Base-by-base conservation (phyloP, 2,888 invertebrate genomes). In the Rhamphomyia laevipes region DNA sequence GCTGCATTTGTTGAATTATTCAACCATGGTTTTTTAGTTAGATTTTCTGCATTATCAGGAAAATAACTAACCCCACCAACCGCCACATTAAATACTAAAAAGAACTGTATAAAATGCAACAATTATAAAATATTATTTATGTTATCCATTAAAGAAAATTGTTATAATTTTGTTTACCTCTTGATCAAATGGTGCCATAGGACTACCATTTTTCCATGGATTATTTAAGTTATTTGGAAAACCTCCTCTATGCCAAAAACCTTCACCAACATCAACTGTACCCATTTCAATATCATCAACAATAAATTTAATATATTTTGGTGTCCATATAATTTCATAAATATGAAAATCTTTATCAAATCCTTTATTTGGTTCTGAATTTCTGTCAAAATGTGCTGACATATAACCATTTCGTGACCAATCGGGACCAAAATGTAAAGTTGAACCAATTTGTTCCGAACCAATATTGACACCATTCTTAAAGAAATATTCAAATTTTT, bases 121-220 rank as follows among this genome's bases (percentile, higher is more conserved):
- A n/a, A 3, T 10, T 17, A n/a, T 42, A 5, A 42, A 23, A 42
- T 27, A 15, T 2, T 15, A 42, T 4, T 33, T 33, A 6, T 33
- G n/a, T 13, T 33, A 6, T 33, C 11, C 3, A 9, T 33, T 13
- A 13, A 33, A 41, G 27, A 42, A 15, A 31, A 38, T n/a, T 13
- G 15, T 23, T 23, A 31, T 41, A 37, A 2, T 12, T 37, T 15
- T 9, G 21, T 31, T 10, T 63, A 74, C 73, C 72, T 79, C 76
- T 61, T 80, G 74, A 61, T 82, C 82, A 57, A 82, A 82, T 4
- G 82, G 82, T 13, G 82, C 81, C 78, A 81, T 78, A 59, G 73
- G 76, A 27, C 66, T 63, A 43, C 72, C 76, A 17, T 43, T 37
- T 30, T 45, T 18, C 53, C 53, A 54, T 23, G 51, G 51, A 47